Percentiles rank a stretch among this genome's conserved stretches.
phyloP scores from a whole-genome alignment of 2,113 vertebrate species.

The Podarcis cretensis region DNA sequence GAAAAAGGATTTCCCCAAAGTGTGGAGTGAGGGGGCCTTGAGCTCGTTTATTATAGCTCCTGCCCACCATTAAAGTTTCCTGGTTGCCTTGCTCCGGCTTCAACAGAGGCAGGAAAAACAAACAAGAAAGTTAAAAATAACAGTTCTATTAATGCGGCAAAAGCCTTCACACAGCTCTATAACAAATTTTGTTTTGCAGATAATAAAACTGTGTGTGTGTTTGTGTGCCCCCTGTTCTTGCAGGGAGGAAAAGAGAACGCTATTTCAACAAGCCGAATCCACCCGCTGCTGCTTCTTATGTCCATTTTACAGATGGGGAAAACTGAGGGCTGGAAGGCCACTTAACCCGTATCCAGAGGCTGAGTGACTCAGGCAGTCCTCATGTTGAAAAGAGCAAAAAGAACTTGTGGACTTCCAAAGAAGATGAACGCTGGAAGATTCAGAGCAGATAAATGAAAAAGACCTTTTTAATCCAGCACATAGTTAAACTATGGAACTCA shows the following conservation, averaged over 20 bases:
- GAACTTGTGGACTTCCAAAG: too few relatives aligned
- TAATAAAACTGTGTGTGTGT: neutral
- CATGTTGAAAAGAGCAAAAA: neutral
- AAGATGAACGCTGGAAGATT: too few relatives aligned
- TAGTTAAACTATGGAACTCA: too few relatives aligned
- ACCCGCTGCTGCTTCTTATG: neutral
- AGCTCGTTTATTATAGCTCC: neutral
- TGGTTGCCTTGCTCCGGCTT: neutral
- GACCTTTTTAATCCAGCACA: too few relatives aligned
- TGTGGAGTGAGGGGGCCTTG: neutral
- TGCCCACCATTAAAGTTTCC: neutral
- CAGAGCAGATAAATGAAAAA: too few relatives aligned
- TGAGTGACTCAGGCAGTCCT: too few relatives aligned
- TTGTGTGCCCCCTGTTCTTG: too few relatives aligned
- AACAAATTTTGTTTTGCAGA: neutral
- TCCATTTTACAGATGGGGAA: neutral
- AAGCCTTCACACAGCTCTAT: neutral
- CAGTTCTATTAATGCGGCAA: neutral
- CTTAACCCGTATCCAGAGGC: neutral
- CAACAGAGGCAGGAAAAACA: neutral
- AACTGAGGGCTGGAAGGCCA: neutral
- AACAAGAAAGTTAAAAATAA: neutral
- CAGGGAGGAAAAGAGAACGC: neutral
- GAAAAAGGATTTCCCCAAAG: neutral
- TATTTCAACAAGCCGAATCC: neutral